A percentile compares a stretch with the other conserved stretches of the same genome.
Conservation (phyloP, 2,113 vertebrate species). For the Myotis davidii region DNA sequence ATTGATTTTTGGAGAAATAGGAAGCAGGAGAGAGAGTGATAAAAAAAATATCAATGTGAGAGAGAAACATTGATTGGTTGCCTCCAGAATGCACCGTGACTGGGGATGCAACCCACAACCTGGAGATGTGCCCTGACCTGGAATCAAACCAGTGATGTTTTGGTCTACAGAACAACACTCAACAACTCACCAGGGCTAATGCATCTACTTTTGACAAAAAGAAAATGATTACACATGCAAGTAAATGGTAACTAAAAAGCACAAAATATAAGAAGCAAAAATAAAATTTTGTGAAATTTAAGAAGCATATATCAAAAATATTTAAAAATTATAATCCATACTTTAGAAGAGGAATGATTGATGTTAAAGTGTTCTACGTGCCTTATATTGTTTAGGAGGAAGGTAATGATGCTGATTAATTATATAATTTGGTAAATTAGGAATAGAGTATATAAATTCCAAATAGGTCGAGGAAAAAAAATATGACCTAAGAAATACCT, state of each 20-base stretch:
- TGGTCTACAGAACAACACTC: too few relatives aligned
- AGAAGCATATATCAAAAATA: background rate
- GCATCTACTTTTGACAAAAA: background rate
- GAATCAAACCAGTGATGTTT: too few relatives aligned
- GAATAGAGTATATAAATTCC: background rate
- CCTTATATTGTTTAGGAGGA: background rate
- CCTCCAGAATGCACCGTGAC: too few relatives aligned
- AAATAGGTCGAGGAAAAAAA: background rate
- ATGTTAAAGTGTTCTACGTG: background rate
- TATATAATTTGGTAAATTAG: background rate
- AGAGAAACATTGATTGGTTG: too few relatives aligned
- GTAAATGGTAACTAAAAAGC: background rate
- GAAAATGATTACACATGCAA: background rate
- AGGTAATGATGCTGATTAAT: background rate
- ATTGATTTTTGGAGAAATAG: too few relatives aligned
- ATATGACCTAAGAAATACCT: background rate
- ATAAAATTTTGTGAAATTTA: background rate
- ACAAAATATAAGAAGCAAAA: background rate
- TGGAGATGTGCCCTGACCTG: too few relatives aligned
- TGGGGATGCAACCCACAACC: too few relatives aligned
- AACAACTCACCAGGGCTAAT: too few relatives aligned
- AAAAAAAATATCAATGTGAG: too few relatives aligned
- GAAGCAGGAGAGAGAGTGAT: too few relatives aligned
- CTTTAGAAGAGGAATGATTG: background rate
- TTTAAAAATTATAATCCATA: background rate